A percentile compares a stretch with the other conserved stretches of the same genome.
Conservation (phyloP, 2,888 invertebrate genomes). For the Dynastes grantii region DNA sequence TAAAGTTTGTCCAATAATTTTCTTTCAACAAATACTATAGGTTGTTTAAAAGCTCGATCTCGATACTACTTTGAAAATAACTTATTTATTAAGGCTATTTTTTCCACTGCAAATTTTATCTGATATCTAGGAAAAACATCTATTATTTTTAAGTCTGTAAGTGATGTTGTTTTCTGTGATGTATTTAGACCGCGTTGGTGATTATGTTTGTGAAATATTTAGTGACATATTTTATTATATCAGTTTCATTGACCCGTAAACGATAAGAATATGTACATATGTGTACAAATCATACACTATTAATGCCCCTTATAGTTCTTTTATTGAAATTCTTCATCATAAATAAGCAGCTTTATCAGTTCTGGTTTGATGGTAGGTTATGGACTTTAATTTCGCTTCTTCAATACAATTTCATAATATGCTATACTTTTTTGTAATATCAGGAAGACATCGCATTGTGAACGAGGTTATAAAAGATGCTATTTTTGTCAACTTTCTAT, state of each 20-base stretch:
- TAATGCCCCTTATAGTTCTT: slow-evolving; percentile 11
- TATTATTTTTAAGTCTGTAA: slow-evolving; percentile 5
- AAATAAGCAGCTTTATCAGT: slow-evolving; percentile 16
- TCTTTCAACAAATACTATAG: too few relatives aligned
- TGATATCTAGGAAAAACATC: not conserved
- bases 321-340: slow-evolving; percentile 6
- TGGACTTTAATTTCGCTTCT: slow-evolving; percentile 32
- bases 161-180: slow-evolving; percentile 8
- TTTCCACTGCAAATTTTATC: slow-evolving; percentile 7
- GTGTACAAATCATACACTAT: not conserved
- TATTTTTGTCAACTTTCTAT: too few relatives aligned
- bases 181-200: slow-evolving; percentile 26
- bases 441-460: too few relatives aligned
- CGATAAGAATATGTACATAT: slow-evolving; percentile 23
- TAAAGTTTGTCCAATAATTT: too few relatives aligned
- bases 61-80: too few relatives aligned
- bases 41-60: too few relatives aligned
- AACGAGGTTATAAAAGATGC: too few relatives aligned
- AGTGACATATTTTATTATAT: slow-evolving; percentile 43
- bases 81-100: not conserved
- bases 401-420: slow-evolving; percentile 9
- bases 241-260: slow-evolving; percentile 33
- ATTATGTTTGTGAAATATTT: slow-evolving; percentile 42
- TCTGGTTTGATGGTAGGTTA: slow-evolving; percentile 30
- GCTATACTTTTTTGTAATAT: not conserved